Percentiles rank a stretch among this genome's conserved stretches.
These are phyloP conservation scores for Bombus breviceps DNA, from an alignment of 1,140 invertebrate genomes.

Conservation along the genomic window DNA sequence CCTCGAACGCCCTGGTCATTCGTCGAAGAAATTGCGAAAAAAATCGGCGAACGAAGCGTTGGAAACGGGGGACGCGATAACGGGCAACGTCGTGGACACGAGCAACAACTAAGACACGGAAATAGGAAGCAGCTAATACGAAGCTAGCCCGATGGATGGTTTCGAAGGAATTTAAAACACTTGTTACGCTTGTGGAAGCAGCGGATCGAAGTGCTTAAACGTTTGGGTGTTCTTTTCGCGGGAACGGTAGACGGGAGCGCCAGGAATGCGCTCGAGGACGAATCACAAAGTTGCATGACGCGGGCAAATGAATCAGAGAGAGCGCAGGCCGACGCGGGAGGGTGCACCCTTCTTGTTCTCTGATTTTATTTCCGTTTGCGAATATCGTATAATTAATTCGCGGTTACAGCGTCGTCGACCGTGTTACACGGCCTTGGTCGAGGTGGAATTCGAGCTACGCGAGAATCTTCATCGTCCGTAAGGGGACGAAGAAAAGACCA, in stretches of 20 bases:
- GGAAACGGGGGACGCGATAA: background rate
- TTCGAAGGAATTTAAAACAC: background rate
- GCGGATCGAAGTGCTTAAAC: constrained; percentile 4
- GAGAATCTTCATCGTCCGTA: too few relatives aligned
- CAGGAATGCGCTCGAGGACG: constrained; percentile 13
- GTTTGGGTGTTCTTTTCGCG: constrained; percentile 26
- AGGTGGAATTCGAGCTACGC: background rate
- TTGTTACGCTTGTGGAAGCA: background rate
- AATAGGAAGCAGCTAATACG: too few relatives aligned
- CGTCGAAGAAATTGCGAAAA: background rate
- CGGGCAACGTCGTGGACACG: too few relatives aligned
- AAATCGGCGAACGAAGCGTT: background rate
- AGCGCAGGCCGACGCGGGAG: background rate
- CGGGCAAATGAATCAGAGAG: constrained; percentile 36
- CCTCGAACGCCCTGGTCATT: background rate
- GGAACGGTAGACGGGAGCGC: background rate
- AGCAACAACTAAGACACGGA: too few relatives aligned
- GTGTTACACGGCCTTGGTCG: constrained; percentile 17
- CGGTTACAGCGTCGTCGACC: background rate
- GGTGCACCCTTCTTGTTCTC: constrained; percentile 17
- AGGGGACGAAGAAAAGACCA: background rate
- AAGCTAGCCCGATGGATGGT: background rate
- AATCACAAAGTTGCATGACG: constrained; percentile 40
- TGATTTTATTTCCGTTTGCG: constrained; percentile 47
- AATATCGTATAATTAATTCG: constrained; percentile 50